A percentile compares a stretch with the other conserved stretches of the same genome.
Conservation (phyloP, 2,888 invertebrate genomes). For the Campoplex capitator region DNA sequence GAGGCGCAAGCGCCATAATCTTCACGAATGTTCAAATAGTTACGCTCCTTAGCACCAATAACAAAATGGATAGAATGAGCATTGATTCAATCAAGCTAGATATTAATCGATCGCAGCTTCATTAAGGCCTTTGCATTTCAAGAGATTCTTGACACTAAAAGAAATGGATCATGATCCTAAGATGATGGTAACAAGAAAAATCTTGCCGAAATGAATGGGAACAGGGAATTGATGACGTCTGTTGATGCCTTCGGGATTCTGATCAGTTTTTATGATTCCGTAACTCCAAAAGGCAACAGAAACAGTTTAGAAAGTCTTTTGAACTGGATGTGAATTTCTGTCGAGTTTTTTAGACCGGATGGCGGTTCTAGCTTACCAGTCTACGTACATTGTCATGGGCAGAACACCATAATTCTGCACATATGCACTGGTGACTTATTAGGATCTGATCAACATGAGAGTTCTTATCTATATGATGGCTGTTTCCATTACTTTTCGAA, state of each 20-base stretch:
- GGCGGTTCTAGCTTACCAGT: background rate
- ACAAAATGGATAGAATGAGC: background rate
- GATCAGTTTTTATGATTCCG: background rate
- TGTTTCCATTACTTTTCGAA: constrained; percentile 4
- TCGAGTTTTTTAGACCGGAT: too few species aligned
- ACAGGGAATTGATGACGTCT: background rate
- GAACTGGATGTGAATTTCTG: too few species aligned
- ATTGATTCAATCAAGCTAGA: background rate
- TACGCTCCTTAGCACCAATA: background rate
- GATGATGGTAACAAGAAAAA: background rate
- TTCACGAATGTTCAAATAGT: constrained; percentile 71
- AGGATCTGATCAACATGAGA: background rate
- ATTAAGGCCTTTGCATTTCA: background rate
- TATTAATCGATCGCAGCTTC: background rate
- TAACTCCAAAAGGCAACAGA: background rate
- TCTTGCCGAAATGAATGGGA: background rate
- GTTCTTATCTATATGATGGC: background rate
- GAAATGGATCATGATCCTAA: background rate
- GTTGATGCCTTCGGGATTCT: background rate
- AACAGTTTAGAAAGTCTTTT: too few species aligned
- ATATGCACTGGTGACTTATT: background rate
- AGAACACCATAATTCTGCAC: background rate
- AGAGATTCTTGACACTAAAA: background rate
- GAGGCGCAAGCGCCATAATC: constrained; percentile 72
- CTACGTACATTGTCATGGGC: background rate